Conservation (phyloP, 2,113 vertebrate genomes). For the Halichoerus grypus region DNA sequence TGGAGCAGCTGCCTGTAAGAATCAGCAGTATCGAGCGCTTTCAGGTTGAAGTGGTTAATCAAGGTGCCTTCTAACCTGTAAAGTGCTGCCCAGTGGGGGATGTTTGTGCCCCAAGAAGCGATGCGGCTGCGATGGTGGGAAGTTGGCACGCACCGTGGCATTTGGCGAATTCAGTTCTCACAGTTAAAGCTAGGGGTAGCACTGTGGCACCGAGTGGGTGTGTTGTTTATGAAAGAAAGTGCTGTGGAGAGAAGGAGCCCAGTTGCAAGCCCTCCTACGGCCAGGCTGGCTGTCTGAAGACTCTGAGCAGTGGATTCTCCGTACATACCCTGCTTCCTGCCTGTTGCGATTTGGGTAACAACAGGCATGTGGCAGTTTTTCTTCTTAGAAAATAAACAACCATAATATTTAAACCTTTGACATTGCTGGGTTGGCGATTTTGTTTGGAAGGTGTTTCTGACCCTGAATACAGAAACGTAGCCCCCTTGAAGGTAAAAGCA, state of each 20-base stretch:
- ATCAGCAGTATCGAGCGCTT: slow-evolving; percentile 51
- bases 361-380: background rate
- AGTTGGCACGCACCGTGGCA: slow-evolving; percentile 48
- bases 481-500: background rate
- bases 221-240: slow-evolving; percentile 83
- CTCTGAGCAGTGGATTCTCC: background rate
- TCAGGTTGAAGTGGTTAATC: background rate
- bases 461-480: background rate
- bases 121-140: background rate
- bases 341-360: background rate
- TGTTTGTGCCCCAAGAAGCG: background rate
- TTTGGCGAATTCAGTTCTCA: slow-evolving; percentile 52
- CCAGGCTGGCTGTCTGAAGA: slow-evolving; percentile 43
- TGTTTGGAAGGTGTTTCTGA: background rate
- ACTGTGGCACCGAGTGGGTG: slow-evolving; percentile 84
- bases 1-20: slow-evolving; percentile 65
- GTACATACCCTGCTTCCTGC: background rate
- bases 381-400: background rate
- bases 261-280: slow-evolving; percentile 78
- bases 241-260: slow-evolving; percentile 78
- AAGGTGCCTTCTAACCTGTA: slow-evolving; percentile 29
- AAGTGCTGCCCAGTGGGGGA: slow-evolving; percentile 6
- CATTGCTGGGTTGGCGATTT: background rate
- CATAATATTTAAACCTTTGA: background rate
- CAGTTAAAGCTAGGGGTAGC: slow-evolving; percentile 67